Evolutionary conservation across 2,888 invertebrate genomes (phyloP).

Genomic region (Cerastoderma edule): DNA sequence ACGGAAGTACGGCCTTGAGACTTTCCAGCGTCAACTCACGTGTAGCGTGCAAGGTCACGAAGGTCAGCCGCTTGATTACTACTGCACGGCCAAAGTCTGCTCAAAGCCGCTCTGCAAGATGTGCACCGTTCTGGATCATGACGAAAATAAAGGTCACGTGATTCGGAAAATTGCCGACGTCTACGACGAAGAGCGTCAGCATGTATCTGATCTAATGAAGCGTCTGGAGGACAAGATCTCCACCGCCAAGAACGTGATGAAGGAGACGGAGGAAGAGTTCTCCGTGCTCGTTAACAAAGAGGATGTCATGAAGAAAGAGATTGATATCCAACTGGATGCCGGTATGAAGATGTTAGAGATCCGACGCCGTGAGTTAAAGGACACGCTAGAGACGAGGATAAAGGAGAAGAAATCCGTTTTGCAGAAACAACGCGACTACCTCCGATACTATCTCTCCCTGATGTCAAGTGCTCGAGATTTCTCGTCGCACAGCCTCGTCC

Average conservation of each 20-base stretch:
- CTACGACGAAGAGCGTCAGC: slow-evolving; percentile 59
- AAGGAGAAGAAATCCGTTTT: slow-evolving; percentile 64
- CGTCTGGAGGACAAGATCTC: slow-evolving; percentile 63
- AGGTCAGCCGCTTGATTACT: slow-evolving; percentile 58
- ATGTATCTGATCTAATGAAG: slow-evolving; percentile 59
- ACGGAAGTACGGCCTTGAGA: slow-evolving; percentile 63
- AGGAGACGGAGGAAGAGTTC: slow-evolving; percentile 64
- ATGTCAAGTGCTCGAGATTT: slow-evolving; percentile 64
- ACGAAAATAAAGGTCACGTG: slow-evolving; percentile 57
- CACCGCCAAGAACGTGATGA: slow-evolving; percentile 61
- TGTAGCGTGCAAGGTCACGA: slow-evolving; percentile 62
- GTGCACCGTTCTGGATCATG: slow-evolving; percentile 63
- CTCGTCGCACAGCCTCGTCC: slow-evolving; percentile 59
- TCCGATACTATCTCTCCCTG: slow-evolving; percentile 57
- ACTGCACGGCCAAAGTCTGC: slow-evolving; percentile 61
- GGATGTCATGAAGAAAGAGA: slow-evolving; percentile 55
- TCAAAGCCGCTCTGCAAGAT: slow-evolving; percentile 62
- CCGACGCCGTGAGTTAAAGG: slow-evolving; percentile 60
- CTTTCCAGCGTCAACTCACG: slow-evolving; percentile 60
- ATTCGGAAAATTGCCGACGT: slow-evolving; percentile 58
- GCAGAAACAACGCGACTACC: slow-evolving; percentile 62
- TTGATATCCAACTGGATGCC: slow-evolving; percentile 65
- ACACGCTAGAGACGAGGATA: slow-evolving; percentile 55
- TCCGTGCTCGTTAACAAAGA: slow-evolving; percentile 55
- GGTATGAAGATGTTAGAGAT: slow-evolving; percentile 65